Base-by-base conservation (phyloP, 2,888 invertebrate species). In the Ametastegia equiseti region DNA sequence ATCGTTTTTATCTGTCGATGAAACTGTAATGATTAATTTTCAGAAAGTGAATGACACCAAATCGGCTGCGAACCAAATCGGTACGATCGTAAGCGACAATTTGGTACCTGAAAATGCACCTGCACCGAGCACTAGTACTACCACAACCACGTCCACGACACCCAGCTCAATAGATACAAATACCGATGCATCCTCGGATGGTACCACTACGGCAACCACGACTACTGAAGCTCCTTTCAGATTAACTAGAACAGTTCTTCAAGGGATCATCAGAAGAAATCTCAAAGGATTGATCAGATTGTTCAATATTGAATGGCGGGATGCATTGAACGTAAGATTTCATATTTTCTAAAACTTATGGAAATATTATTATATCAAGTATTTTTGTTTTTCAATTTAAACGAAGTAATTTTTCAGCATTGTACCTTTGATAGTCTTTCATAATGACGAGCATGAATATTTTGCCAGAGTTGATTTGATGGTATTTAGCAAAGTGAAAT, bases 1-100 rank as follows among this genome's bases (percentile, higher is more conserved):
- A 13, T 27, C 23, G 11, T 71, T 47, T 23, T 30, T 27, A 1
- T 36, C 75, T 5, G 75, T 75, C 54, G 75, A 45, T 75, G 23
- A 36, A 75, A 54, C n/a, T 19, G 4, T 75, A 6, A 47, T 84
- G 73, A 60, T 54, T 50, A 9, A 54, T 81, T 92, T 91, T 82
- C 83, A 93, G 93, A 92, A 93, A 87, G 92, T 92, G 86, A 91
- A 91, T 83, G 93, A 94, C 79, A 93, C 93, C 0, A 91, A 88
- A 83, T 91, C 92, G 71, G 93, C 93, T 0, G 86, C 92, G 33
- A 88, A 90, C 82, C 92, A 92, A 84, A 92, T 93, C 45, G 91
- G 89, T 73, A 85, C 87, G 45, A 85, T 93, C 60, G 85, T 93
- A 23, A 91, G 90, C 83, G 90, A 91, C 50, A 91, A 92, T 82